Conservation (phyloP, 2,113 vertebrate genomes). For the Elachura formosa region DNA sequence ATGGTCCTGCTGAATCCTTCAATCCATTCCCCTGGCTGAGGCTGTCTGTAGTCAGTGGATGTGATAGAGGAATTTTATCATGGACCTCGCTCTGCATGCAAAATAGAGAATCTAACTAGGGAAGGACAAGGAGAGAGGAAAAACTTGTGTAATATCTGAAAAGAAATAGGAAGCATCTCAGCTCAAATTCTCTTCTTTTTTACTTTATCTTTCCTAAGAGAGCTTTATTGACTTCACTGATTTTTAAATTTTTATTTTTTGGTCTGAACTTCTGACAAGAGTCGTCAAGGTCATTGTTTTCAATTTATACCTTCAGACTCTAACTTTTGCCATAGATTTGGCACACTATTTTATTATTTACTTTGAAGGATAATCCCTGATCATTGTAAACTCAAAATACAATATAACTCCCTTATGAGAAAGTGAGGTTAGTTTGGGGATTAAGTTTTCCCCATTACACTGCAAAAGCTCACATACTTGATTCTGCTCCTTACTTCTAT, state of each 20-base stretch:
- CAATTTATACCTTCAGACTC: neutral
- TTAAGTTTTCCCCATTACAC: neutral
- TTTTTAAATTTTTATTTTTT: neutral
- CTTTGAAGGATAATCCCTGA: conserved; percentile 17
- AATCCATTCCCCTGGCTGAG: neutral
- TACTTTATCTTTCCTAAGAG: neutral
- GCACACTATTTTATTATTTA: neutral
- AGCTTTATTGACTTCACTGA: neutral
- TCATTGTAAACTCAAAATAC: neutral
- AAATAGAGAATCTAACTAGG: neutral
- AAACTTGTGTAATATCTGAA: neutral
- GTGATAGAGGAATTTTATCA: neutral
- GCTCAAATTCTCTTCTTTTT: neutral
- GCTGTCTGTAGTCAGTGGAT: neutral
- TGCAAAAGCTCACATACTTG: neutral
- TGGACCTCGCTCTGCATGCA: neutral
- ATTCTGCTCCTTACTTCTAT: neutral
- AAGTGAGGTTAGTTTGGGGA: neutral
- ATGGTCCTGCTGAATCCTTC: neutral
- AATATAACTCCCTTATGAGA: neutral
- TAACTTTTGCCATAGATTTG: neutral
- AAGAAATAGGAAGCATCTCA: neutral
- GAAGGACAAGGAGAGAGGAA: neutral
- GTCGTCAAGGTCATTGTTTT: conserved; percentile 9
- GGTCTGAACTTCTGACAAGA: neutral